A percentile compares a stretch with the other conserved stretches of the same genome.
Conservation (phyloP, 2,113 vertebrate genomes). For the Muntiacus muntjak region DNA sequence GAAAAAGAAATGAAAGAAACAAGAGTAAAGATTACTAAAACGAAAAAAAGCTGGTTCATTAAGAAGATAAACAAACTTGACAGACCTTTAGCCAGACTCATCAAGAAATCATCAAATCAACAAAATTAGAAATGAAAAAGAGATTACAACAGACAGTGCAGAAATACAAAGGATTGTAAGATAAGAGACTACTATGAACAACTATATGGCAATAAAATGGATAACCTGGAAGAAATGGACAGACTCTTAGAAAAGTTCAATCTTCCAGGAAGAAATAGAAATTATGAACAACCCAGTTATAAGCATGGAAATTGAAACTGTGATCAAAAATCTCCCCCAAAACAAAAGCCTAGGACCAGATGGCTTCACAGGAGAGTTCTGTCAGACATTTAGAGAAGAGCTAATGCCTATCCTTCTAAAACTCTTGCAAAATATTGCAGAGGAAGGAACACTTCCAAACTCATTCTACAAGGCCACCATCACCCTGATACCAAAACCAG, state of each 20-base stretch:
- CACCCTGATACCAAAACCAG: not conserved
- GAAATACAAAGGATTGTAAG: not conserved
- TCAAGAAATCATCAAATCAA: not conserved
- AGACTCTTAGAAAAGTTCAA: not conserved
- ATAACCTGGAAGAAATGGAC: not conserved
- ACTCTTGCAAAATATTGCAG: not conserved
- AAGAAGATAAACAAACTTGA: not conserved
- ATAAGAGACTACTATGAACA: not conserved
- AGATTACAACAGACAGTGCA: not conserved
- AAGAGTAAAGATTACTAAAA: not conserved
- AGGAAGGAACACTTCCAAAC: not conserved
- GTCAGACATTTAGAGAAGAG: not conserved
- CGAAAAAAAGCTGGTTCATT: not conserved
- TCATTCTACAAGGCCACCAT: not conserved
- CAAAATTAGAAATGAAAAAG: not conserved
- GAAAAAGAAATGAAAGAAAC: not conserved
- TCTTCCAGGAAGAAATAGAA: not conserved
- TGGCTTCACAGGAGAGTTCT: not conserved
- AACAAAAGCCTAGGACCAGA: not conserved
- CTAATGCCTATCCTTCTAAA: not conserved
- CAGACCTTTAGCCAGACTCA: not conserved
- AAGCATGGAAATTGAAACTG: not conserved
- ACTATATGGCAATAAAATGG: not conserved
- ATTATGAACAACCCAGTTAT: not conserved
- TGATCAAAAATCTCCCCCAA: not conserved